Evolutionary conservation across 2,888 invertebrate species (phyloP).

Genomic region (Drosophila recens): DNA sequence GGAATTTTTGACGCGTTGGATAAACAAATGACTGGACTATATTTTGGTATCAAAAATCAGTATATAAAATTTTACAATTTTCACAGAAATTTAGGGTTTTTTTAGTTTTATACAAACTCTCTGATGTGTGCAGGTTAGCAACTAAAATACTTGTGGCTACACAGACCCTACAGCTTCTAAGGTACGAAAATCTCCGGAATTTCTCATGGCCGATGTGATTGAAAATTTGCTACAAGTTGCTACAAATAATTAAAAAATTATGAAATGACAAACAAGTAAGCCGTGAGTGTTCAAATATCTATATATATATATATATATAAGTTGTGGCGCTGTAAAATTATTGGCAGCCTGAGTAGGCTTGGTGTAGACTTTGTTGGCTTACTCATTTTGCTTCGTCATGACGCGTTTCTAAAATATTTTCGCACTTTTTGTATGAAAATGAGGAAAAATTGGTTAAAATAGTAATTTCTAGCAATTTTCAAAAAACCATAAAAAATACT

Average conservation of each 20-base stretch:
- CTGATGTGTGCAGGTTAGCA: constrained; percentile 36
- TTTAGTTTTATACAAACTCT: constrained; percentile 27
- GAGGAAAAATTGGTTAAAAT: no score
- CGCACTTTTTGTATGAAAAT: no score
- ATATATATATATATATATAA: not conserved
- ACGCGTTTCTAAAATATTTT: no score
- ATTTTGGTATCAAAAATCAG: not conserved
- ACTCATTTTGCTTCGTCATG: not conserved
- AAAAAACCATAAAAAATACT: no score
- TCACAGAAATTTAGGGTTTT: constrained; percentile 31
- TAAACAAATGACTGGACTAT: not conserved
- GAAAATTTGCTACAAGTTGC: not conserved
- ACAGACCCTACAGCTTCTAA: not conserved
- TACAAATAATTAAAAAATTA: not conserved
- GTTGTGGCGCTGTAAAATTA: not conserved
- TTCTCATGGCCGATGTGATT: constrained; percentile 36
- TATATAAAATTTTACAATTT: constrained; percentile 2
- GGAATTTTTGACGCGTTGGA: constrained; percentile 3
- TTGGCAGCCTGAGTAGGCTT: not conserved
- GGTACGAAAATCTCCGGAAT: not conserved
- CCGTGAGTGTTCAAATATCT: not conserved
- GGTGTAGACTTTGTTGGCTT: no score
- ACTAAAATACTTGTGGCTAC: constrained; percentile 41
- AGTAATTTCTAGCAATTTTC: no score
- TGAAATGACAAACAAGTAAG: not conserved